A percentile compares a stretch with the other conserved stretches of the same genome.
phyloP scores from a whole-genome alignment of 2,113 vertebrate species.

The Jaculus jaculus region DNA sequence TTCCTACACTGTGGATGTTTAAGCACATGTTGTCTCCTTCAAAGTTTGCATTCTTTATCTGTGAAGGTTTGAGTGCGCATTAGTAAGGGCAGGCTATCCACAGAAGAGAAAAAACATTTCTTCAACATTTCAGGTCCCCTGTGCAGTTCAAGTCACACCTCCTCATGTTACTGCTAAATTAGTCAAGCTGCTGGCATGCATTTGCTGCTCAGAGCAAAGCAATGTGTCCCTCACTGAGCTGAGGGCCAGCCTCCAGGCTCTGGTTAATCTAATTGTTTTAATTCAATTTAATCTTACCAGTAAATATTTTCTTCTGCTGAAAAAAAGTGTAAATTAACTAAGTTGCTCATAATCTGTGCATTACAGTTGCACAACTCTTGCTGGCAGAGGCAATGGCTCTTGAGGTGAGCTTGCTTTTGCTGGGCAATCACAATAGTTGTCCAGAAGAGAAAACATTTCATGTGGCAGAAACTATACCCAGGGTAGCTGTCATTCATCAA shows the following conservation, averaged over 20 bases:
- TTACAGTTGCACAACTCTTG: neutral
- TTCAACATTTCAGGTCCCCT: neutral
- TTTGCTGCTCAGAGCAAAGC: neutral
- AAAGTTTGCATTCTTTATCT: neutral
- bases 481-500: neutral
- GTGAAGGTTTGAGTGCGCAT: neutral
- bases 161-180: constrained; percentile 54
- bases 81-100: neutral
- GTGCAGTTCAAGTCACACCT: constrained; percentile 43
- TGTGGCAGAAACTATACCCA: rapidly evolving
- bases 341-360: constrained; percentile 40
- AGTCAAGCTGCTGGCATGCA: constrained; percentile 5
- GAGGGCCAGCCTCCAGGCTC: constrained; percentile 15
- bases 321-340: constrained; percentile 55
- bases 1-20: neutral
- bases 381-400: neutral
- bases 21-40: neutral
- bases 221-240: neutral
- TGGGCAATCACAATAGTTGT: neutral
- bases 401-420: neutral
- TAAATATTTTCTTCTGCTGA: constrained; percentile 68
- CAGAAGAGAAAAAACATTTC: constrained; percentile 19
- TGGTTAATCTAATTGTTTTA: constrained; percentile 69
- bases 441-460: neutral
- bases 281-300: constrained; percentile 62